A percentile compares a stretch with the other conserved stretches of the same genome.
These are phyloP conservation scores for Colossoma macropomum DNA, from an alignment of 2,113 vertebrate genomes.

Conservation along the genomic window DNA sequence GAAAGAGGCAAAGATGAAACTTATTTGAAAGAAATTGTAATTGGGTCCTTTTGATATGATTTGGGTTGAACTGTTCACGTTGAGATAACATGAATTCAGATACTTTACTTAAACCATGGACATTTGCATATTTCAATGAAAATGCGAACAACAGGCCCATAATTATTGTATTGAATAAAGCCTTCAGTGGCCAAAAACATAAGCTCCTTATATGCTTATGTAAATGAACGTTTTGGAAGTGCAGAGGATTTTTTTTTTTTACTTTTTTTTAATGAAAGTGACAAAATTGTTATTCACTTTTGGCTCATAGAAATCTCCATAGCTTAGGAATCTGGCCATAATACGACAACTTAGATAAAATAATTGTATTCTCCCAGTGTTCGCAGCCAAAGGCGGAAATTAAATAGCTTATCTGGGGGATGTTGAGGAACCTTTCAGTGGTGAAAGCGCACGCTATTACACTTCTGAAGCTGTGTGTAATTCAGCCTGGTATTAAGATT, in stretches of 20 bases:
- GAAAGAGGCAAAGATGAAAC: background rate
- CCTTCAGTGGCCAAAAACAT: conserved; percentile 63
- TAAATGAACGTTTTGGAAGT: conserved; percentile 70
- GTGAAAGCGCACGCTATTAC: conserved; percentile 43
- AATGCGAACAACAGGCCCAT: conserved; percentile 64
- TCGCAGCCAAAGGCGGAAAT: conserved; percentile 52
- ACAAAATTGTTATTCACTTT: conserved; percentile 66
- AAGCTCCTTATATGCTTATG: conserved; percentile 78
- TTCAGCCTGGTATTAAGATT: conserved; percentile 44
- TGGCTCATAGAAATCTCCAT: conserved; percentile 58
- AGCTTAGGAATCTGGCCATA: conserved; percentile 61
- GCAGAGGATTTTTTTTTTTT: conserved; percentile 47
- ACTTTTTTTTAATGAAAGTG: conserved; percentile 55
- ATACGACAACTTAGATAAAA: conserved; percentile 60
- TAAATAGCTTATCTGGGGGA: conserved; percentile 61
- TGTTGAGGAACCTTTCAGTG: conserved; percentile 54
- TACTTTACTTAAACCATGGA: background rate
- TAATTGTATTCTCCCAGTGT: conserved; percentile 57
- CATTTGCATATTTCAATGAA: conserved; percentile 55
- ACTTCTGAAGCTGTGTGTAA: conserved; percentile 31
- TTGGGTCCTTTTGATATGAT: conserved; percentile 15
- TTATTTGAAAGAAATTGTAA: background rate
- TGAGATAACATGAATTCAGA: conserved; percentile 8
- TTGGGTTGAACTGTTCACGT: background rate
- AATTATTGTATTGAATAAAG: conserved; percentile 68